A percentile compares a stretch with the other conserved stretches of the same genome.
These are phyloP conservation scores for Meriones psammophilus DNA, from an alignment of 2,797 vertebrate species.

Conservation along the genomic window DNA sequence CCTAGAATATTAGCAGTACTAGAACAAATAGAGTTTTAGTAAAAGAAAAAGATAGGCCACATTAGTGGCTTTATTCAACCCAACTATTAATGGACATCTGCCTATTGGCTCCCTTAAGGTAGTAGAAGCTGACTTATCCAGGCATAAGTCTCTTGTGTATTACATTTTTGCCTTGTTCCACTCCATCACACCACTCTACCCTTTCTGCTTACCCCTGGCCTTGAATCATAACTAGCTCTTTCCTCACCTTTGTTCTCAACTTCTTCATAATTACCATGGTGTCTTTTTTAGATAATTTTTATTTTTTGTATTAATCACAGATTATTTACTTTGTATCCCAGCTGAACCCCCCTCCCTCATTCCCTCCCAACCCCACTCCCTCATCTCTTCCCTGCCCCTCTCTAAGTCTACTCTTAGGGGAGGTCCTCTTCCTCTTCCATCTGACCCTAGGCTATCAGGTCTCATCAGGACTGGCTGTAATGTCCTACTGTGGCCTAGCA, in stretches of 20 bases:
- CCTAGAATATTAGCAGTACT: neutral
- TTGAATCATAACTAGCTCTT: neutral
- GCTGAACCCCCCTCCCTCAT: too few species aligned
- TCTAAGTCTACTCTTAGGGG: too few species aligned
- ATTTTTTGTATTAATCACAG: too few species aligned
- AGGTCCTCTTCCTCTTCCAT: too few species aligned
- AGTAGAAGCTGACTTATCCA: neutral
- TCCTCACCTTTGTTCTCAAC: neutral
- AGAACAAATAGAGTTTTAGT: neutral
- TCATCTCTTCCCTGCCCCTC: too few species aligned
- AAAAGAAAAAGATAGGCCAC: constrained; percentile 14
- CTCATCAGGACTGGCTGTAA: too few species aligned
- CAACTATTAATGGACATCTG: neutral
- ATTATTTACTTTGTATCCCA: too few species aligned
- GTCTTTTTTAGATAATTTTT: neutral
- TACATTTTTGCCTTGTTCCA: neutral
- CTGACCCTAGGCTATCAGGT: too few species aligned
- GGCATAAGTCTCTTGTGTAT: neutral
- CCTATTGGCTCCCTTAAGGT: neutral
- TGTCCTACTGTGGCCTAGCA: too few species aligned
- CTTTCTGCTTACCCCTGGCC: neutral
- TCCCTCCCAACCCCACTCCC: too few species aligned
- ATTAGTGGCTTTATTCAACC: constrained; percentile 44
- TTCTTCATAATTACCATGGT: neutral
- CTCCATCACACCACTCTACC: neutral